These are phyloP conservation scores for Macheiramphus alcinus DNA, from an alignment of 2,113 vertebrate genomes.

Conservation along the genomic window DNA sequence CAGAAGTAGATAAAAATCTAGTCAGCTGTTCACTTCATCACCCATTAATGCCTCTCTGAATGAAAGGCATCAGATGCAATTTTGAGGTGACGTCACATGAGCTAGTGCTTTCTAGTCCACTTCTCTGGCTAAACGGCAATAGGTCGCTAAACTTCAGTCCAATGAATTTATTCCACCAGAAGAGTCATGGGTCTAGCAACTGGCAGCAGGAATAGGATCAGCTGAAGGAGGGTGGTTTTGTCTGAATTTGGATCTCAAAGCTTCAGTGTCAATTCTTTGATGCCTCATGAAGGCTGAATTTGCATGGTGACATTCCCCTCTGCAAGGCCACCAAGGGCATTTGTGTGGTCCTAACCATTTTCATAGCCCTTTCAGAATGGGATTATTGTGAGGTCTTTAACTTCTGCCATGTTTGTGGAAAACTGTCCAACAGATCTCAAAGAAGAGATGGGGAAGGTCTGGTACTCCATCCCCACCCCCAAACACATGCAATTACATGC, in stretches of 20 bases:
- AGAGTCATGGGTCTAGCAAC: not conserved
- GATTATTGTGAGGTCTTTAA: not conserved
- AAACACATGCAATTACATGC: not conserved
- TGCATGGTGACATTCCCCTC: not conserved
- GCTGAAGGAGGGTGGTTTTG: not conserved
- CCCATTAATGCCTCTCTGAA: not conserved
- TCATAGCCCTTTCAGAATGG: not conserved
- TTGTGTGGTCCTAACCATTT: not conserved
- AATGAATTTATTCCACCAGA: not conserved
- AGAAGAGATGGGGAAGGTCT: not conserved
- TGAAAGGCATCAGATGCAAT: not conserved
- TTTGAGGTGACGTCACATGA: not conserved
- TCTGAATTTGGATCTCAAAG: not conserved
- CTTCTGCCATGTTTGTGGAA: not conserved
- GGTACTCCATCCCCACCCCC: no score
- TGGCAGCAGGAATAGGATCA: not conserved
- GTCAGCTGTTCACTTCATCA: not conserved
- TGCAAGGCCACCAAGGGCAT: not conserved
- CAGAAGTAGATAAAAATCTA: not conserved
- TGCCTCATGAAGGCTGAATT: not conserved
- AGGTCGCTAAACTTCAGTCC: not conserved
- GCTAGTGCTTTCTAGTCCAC: not conserved
- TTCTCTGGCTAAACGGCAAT: not conserved
- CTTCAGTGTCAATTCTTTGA: not conserved
- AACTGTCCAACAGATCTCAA: not conserved